phyloP scores from a whole-genome alignment of 2,113 vertebrate genomes.

The Nibea albiflora region DNA sequence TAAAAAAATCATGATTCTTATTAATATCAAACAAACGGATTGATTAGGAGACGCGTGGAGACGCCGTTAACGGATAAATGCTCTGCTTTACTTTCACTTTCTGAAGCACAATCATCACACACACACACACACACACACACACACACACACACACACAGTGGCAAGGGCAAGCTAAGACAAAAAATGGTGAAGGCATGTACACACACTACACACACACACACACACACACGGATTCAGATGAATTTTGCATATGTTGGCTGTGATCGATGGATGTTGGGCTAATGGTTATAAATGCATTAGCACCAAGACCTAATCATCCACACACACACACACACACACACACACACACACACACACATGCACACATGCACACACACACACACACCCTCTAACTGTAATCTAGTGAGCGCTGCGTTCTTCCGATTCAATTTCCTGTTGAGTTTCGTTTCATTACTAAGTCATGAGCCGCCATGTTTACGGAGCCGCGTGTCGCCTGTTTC shows the following conservation, averaged over 20 bases:
- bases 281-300: conserved; percentile 82
- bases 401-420: conserved; percentile 40
- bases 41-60: conserved; percentile 19
- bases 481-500: conserved; percentile 23
- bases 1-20: conserved; percentile 1
- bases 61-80: conserved; percentile 35
- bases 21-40: conserved; percentile 18
- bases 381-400: conserved; percentile 49
- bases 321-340: conserved; percentile 14
- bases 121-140: neutral
- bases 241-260: conserved; percentile 71
- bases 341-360: conserved; percentile 12
- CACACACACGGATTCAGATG: conserved; percentile 24
- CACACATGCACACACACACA: conserved; percentile 1
- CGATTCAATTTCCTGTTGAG: conserved; percentile 72
- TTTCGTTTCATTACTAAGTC: conserved; percentile 74
- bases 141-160: neutral
- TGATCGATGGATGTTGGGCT: conserved; percentile 76
- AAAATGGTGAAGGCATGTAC: too few species aligned
- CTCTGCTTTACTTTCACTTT: conserved; percentile 19
- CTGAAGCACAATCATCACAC: neutral
- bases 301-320: conserved; percentile 66
- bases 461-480: conserved; percentile 71
- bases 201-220: neutral
- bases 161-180: too few species aligned